phyloP scores from a whole-genome alignment of 2,888 invertebrate species.

The Lasius fuliginosus region DNA sequence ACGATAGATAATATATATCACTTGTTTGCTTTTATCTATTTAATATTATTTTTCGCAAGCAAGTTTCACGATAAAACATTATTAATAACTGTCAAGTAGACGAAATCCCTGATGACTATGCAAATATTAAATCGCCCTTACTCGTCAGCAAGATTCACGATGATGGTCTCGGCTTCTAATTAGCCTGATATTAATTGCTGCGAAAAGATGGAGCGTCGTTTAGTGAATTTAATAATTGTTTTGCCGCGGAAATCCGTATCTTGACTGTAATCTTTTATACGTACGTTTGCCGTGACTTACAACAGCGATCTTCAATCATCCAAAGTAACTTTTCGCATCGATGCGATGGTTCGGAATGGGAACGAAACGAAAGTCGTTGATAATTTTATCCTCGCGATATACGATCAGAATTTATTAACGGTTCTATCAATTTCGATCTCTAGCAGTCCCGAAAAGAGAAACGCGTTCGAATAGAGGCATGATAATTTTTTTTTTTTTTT shows the following conservation, averaged over 20 bases:
- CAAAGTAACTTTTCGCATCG: background rate
- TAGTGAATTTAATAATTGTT: conserved; percentile 46
- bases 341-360: conserved; percentile 11
- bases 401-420: background rate
- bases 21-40: background rate
- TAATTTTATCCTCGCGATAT: background rate
- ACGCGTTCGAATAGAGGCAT: background rate
- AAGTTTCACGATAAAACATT: background rate
- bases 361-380: conserved; percentile 35
- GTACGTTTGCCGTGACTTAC: background rate
- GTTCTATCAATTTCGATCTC: background rate
- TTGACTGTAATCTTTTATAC: conserved; percentile 43
- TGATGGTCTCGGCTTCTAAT: conserved; percentile 39
- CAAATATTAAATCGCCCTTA: background rate
- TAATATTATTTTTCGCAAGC: background rate
- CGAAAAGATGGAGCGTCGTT: conserved; percentile 19
- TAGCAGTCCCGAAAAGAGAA: background rate
- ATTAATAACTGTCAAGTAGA: background rate
- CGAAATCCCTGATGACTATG: background rate
- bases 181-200: conserved; percentile 20
- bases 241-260: conserved; percentile 32
- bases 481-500: background rate
- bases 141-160: background rate
- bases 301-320: conserved; percentile 23
- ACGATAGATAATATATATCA: background rate